Evolutionary conservation across 2,888 invertebrate species (phyloP).

Genomic region (Agrotis puta): DNA sequence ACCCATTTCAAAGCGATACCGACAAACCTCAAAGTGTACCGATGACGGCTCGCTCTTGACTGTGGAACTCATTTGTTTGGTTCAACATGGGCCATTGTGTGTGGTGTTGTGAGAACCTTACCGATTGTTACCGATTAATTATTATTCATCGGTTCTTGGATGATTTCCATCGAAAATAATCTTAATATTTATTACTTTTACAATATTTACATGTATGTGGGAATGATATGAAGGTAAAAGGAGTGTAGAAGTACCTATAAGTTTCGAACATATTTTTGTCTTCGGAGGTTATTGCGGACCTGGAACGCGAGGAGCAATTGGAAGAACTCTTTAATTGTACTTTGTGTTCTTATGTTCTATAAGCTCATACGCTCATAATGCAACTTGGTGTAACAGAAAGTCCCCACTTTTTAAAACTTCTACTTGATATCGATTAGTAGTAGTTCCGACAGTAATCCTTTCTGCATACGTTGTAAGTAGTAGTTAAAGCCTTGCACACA

Average conservation of each 20-base stretch:
- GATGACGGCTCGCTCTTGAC: conserved; percentile 34
- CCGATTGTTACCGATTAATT: conserved; percentile 46
- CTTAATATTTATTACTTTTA: conserved; percentile 1
- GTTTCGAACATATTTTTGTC: no score
- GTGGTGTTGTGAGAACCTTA: conserved; percentile 55
- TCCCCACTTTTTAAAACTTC: background rate
- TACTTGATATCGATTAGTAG: background rate
- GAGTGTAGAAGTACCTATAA: no score
- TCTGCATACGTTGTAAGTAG: background rate
- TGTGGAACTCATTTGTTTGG: conserved; percentile 51
- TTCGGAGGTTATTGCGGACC: no score
- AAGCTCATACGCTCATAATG: no score
- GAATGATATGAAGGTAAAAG: no score
- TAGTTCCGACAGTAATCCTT: background rate
- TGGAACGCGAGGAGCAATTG: no score
- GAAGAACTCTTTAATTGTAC: no score
- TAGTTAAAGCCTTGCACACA: background rate
- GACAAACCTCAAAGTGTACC: background rate
- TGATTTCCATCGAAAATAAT: background rate
- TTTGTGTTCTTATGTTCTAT: no score
- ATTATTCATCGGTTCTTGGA: conserved; percentile 27
- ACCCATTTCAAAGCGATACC: no score
- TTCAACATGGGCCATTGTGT: conserved; percentile 61
- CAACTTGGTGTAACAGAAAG: background rate
- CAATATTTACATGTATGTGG: no score